Evolutionary conservation across 2,797 vertebrate species (phyloP), one percentile per base, ranked within the genome.

Genomic region (Amblyopsis hoosieri): DNA sequence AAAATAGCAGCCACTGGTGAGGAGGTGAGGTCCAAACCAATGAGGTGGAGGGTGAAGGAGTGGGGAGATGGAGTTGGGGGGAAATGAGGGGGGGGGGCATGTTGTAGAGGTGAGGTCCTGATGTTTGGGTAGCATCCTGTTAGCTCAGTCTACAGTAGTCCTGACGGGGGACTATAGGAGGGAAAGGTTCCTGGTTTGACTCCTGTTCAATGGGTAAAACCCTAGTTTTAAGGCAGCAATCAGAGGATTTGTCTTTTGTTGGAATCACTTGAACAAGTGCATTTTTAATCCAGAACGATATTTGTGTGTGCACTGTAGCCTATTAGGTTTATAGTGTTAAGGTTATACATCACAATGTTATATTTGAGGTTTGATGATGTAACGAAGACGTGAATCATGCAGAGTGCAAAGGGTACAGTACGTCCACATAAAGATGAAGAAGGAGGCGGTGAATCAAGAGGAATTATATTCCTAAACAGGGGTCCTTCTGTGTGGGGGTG

Each of bases 351-450:
- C 33, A 9, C 9, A 9, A 37, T 37, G 33, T 37, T 37, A 37
- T 37, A 37, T 9, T 42, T 42, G 37, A 42, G 37, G 37, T 7
- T 42, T 42, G 37, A 42, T 2, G 45, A 45, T 14, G 54, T 57
- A 45, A 50, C 62, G 19, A 61, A 53, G 2, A 5, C 54, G 45
- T 3, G 12, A 8, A 19, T 12, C 2, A 62, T 0, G 0, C 17
- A 49, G 60, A 13, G 31, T n/a, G 23, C 42, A n/a, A 56, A 65
- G 45, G 2, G 59, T 46, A 49, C 23, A 65, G 10, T 23, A 33
- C 55, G 31, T 33, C 3, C 23, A 29, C 23, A 33, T 45, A 11
- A 46, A 23, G 54, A 5, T 58, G 37, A 67, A 54, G n/a, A 57
- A 29, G 45, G 37, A 42, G 37, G 37, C 8, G 1, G 12, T 9